Percentiles rank a stretch among this genome's conserved stretches.
Evolutionary conservation across 2,113 vertebrate species (phyloP).

Genomic region (Taurulus bubalis): DNA sequence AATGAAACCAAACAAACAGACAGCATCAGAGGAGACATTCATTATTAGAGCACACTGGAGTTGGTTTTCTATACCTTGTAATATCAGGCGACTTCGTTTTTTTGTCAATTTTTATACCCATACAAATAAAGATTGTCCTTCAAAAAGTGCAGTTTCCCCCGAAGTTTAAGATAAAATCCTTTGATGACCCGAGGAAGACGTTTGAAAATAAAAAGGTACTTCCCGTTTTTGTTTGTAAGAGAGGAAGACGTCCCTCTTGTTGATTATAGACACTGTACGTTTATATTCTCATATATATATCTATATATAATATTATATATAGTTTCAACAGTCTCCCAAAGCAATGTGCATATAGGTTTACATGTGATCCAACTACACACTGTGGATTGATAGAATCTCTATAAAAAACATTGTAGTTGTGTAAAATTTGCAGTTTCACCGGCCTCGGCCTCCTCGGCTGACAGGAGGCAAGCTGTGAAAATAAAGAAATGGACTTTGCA

Average conservation of each 20-base stretch:
- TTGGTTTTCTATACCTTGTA: conserved; percentile 84
- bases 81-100: conserved; percentile 82
- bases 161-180: conserved; percentile 83
- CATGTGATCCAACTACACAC: conserved; percentile 80
- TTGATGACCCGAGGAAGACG: conserved; percentile 84
- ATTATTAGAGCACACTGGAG: conserved; percentile 85
- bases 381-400: conserved; percentile 79
- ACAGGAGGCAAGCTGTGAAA: conserved; percentile 66
- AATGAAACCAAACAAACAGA: conserved; percentile 78
- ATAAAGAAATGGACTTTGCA: conserved; percentile 74
- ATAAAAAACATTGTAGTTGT: conserved; percentile 77
- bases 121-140: conserved; percentile 91
- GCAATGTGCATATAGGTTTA: conserved; percentile 86
- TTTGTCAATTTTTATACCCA: conserved; percentile 81
- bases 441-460: conserved; percentile 57
- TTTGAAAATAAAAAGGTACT: conserved; percentile 82
- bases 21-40: conserved; percentile 87
- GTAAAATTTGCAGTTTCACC: conserved; percentile 78
- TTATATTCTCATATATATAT: conserved; percentile 74
- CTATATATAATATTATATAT: conserved; percentile 52
- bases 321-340: conserved; percentile 85
- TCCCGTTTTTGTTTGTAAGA: conserved; percentile 78
- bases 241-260: conserved; percentile 61
- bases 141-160: conserved; percentile 88
- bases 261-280: conserved; percentile 81